Evolutionary conservation across 2,888 invertebrate genomes (phyloP), one percentile per base, ranked within the genome.

Genomic region (Myopa tessellatipennis): DNA sequence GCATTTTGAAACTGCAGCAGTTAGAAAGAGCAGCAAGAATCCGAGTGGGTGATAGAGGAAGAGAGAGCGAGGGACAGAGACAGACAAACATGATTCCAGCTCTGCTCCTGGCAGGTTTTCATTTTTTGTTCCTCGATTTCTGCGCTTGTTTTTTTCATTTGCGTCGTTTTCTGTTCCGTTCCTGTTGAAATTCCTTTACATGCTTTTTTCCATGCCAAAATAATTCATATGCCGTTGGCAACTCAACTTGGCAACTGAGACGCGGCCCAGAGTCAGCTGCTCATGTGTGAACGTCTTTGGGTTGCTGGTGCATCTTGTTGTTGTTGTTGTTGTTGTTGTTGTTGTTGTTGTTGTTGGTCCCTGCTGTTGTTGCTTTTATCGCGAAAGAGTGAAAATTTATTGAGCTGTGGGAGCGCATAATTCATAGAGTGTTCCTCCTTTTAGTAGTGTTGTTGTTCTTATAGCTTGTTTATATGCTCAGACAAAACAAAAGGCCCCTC

Each of bases 381-480:
- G 79, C 83, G 85, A 83, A 85, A 84, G 85, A 86, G 86, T 86
- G 85, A 84, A 87, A 86, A 87, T 87, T 88, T 87, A 87, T 87
- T 86, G 84, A 87, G 85, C 86, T 85, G 85, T 84, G 85, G 88
- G 88, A 85, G 85, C 85, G 84, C 88, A 88, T 87, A 88, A 88
- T 87, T 87, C 87, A 87, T 87, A 87, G 85, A 82, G 81, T 6
- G 26, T 61, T 78, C 75, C 77, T 74, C 71, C 65, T 77, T 63
- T 60, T 10, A 26, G n/a, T 16, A 65, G 65, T 69, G 67, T 36
- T 45, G 61, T 26, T 69, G 55, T 70, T 50, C 60, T 45, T 38
- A 55, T 38, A 4, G 36, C 34, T 65, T 36, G 36, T 65, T 65
- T 65, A 36, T 55, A 52, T 55, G 36, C 38, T n/a, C 58, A 72